These are phyloP conservation scores for Neoitamus cyanurus DNA, from an alignment of 2,888 invertebrate species.

Conservation along the genomic window DNA sequence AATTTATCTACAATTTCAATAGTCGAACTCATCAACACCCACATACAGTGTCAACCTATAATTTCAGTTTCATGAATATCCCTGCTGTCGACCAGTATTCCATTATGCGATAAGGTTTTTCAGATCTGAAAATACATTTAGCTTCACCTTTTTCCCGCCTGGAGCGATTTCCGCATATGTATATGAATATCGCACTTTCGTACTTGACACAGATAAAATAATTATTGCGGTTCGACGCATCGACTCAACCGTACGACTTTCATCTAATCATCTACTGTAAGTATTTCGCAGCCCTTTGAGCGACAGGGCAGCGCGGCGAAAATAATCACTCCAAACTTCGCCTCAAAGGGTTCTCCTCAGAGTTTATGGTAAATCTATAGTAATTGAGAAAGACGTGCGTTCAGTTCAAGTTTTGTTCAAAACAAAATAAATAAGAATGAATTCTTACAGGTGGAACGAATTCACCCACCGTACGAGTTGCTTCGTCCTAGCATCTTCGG, in stretches of 20 bases:
- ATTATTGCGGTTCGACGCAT: no score
- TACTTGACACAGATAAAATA: no score
- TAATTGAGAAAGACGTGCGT: background rate
- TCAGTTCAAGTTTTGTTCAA: no score
- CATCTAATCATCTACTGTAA: no score
- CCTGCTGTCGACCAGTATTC: background rate
- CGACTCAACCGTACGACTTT: no score
- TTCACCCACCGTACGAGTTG: background rate
- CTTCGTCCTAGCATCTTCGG: background rate
- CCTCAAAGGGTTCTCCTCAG: background rate
- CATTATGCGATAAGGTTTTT: background rate
- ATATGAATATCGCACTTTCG: no score
- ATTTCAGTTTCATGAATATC: background rate
- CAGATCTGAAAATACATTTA: background rate
- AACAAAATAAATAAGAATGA: background rate
- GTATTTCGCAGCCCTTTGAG: no score
- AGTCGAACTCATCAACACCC: background rate
- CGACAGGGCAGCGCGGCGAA: no score
- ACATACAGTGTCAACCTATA: background rate
- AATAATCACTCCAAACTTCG: no score
- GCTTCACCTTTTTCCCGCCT: background rate
- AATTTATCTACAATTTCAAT: background rate
- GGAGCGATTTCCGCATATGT: no score
- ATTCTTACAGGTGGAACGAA: background rate
- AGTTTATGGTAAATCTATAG: background rate